phyloP scores from a whole-genome alignment of 2,113 vertebrate genomes.

The Dasyornis broadbenti region DNA sequence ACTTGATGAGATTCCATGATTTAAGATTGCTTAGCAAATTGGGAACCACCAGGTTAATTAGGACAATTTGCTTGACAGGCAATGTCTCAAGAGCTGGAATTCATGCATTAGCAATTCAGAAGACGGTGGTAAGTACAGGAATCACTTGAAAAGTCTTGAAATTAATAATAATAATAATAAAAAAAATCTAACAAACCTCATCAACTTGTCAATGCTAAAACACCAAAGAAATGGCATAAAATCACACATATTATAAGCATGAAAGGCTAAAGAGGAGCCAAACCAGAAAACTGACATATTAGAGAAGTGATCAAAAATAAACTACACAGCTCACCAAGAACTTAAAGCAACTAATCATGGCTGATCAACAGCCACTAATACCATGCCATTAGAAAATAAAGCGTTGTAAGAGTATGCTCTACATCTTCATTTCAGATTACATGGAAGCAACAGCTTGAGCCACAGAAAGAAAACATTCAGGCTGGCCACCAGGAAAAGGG shows the following conservation, averaged over 20 bases:
- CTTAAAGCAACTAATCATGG: neutral
- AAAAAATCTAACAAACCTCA: neutral
- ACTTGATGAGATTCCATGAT: neutral
- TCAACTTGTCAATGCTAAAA: neutral
- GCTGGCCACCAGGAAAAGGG: neutral
- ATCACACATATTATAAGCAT: neutral
- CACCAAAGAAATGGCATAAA: neutral
- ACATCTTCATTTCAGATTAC: neutral
- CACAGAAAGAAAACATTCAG: neutral
- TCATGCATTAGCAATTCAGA: neutral
- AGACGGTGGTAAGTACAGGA: neutral
- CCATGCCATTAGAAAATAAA: no score
- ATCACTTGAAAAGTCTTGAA: neutral
- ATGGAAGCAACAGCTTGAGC: neutral
- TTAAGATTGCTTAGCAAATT: neutral
- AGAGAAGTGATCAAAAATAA: neutral
- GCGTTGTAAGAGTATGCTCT: neutral
- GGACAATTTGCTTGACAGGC: neutral
- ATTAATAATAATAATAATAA: neutral
- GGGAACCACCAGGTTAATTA: neutral
- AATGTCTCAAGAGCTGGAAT: neutral
- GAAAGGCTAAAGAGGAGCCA: neutral
- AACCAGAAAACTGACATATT: neutral
- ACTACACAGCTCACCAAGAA: neutral
- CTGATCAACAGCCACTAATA: neutral